phyloP scores from a whole-genome alignment of 1,140 invertebrate genomes.

The Brachionus rubens region DNA sequence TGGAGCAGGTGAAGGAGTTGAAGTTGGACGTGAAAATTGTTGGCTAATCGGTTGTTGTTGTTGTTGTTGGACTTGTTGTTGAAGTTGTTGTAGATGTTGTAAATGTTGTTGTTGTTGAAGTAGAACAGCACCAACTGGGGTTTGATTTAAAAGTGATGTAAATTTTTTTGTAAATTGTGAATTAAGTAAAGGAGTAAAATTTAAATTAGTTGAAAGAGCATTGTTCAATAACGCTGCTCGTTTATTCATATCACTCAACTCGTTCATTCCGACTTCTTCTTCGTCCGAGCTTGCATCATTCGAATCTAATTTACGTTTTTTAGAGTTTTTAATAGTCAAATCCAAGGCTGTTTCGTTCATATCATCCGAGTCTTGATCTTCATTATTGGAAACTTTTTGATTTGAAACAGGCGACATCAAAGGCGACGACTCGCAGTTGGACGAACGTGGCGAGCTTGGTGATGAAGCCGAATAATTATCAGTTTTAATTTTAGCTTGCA shows the following conservation, averaged over 20 bases:
- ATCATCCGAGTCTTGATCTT: slow-evolving; percentile 21
- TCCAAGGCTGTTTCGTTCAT: background rate
- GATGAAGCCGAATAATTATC: slow-evolving; percentile 15
- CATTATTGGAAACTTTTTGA: background rate
- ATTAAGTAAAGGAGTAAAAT: background rate
- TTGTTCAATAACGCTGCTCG: background rate
- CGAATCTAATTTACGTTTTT: slow-evolving; percentile 17
- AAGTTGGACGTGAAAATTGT: background rate
- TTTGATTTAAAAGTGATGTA: background rate
- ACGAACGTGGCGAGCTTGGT: slow-evolving; percentile 8
- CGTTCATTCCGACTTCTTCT: slow-evolving; percentile 1
- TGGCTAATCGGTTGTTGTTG: background rate
- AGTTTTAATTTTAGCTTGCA: background rate
- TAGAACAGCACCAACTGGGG: background rate
- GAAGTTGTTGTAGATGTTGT: background rate
- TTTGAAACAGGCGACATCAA: slow-evolving; percentile 1
- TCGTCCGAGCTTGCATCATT: background rate
- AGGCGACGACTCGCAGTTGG: background rate
- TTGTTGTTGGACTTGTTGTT: background rate
- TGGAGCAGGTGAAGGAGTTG: slow-evolving; percentile 14
- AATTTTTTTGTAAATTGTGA: slow-evolving; percentile 19
- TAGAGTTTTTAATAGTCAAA: slow-evolving; percentile 12
- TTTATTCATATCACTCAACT: background rate
- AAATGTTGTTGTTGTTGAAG: background rate
- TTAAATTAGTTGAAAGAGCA: background rate